Conservation (phyloP, 2,113 vertebrate genomes). For the Seriola quinqueradiata region DNA sequence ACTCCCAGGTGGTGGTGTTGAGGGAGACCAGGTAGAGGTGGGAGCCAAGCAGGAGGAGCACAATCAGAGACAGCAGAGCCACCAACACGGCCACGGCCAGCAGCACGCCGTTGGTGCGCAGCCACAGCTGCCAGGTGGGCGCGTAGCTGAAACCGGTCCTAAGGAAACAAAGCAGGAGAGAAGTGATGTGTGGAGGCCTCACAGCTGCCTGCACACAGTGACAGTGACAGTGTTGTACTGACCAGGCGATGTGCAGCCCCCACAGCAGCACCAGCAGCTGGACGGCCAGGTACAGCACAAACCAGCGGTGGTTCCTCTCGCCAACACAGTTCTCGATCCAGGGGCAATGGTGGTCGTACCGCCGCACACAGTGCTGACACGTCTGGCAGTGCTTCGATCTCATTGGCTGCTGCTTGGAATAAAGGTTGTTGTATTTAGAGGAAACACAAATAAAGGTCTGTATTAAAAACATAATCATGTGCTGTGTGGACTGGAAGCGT, state of each 20-base stretch:
- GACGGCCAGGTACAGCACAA: conserved; percentile 88
- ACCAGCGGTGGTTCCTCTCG: conserved; percentile 94
- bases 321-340: conserved; percentile 98
- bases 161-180: not conserved
- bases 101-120: conserved; percentile 86
- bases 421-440: not conserved
- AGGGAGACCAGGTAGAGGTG: conserved; percentile 94
- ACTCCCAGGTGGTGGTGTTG: conserved; percentile 98
- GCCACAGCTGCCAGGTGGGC: conserved; percentile 87
- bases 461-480: not conserved
- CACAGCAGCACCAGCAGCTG: conserved; percentile 92
- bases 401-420: conserved; percentile 90
- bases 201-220: not conserved
- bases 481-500: not conserved
- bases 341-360: conserved; percentile 97
- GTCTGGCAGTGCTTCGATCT: conserved; percentile 92
- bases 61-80: conserved; percentile 81
- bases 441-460: not conserved
- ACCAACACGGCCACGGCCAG: conserved; percentile 85
- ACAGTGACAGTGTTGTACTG: conserved; percentile 53
- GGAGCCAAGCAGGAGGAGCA: conserved; percentile 88
- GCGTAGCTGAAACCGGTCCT: conserved; percentile 91
- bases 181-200: not conserved
- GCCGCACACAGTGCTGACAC: conserved; percentile 92
- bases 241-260: conserved; percentile 91